Evolutionary conservation across 2,888 invertebrate species (phyloP), one percentile per base, ranked within the genome.

Genomic region (Napeogenes inachia): DNA sequence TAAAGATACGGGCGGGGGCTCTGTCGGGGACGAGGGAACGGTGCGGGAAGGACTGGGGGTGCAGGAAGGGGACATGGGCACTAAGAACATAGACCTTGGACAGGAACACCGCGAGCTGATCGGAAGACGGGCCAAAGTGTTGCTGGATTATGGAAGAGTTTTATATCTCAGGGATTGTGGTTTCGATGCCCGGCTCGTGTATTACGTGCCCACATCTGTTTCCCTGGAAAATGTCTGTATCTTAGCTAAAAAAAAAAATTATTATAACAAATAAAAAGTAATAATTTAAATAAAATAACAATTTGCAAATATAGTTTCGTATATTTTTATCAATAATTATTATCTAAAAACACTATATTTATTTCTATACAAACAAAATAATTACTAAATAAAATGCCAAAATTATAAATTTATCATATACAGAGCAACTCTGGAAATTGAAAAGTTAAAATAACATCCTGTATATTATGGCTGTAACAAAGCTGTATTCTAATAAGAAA

Each of bases 221-320:
- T 95, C 97, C 0, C 89, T 94, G 42, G 97, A 97, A 84, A 97
- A 97, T 87, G 91, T 95, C 59, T 95, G 95, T 76, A 92, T 97
- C 59, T 81, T 96, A 45, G 96, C 94, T 32, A 79, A 70, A 45
- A 42, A 10, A 42, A 42, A 10, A 8, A 21, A 21, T 21, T 21
- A 21, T 21, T 21, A 21, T 21, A 21, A 21, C 8, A 8, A 2
- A 10, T 42, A 42, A 10, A 3, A 42, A 3, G 10, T 45, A 21
- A 45, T 32, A 21, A 32, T 13, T 8, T 13, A 68, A 80, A 79
- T 75, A 73, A 82, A 80, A 81, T 10, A 67, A 67, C 64, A 42
- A 33, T 30, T 63, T 77, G 78, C 79, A 85, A 87, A 87, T 87
- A 87, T 87, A 86, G 74, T 81, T 75, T 77, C 84, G 80, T 86